phyloP scores from a whole-genome alignment of 2,113 vertebrate species.

The Phalacrocorax pelagicus region DNA sequence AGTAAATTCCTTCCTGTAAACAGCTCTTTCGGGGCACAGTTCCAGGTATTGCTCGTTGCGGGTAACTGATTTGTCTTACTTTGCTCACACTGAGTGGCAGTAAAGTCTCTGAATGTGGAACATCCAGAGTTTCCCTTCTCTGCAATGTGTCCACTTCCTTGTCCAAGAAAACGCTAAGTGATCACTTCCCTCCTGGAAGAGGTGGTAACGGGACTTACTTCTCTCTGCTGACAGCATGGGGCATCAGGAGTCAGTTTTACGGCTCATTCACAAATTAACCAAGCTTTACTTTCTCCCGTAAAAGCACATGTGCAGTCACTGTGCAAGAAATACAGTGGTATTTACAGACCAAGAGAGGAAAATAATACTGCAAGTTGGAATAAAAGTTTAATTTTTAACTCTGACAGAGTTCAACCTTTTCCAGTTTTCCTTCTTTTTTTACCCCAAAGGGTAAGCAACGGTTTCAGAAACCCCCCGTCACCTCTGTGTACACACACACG shows the following conservation, averaged over 20 bases:
- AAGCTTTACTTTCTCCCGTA: background rate
- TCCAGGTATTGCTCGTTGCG: fast-evolving
- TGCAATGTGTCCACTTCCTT: background rate
- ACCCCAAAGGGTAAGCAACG: background rate
- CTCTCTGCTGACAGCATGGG: background rate
- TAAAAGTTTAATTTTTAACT: background rate
- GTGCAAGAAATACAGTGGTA: background rate
- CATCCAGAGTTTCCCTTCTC: background rate
- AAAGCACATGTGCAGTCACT: background rate
- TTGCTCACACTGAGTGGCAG: background rate
- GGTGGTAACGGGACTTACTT: background rate
- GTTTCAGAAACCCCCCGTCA: background rate
- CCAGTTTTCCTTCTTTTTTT: background rate
- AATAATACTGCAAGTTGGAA: background rate
- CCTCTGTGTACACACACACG: background rate
- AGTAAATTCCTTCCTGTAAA: background rate
- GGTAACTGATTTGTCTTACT: background rate
- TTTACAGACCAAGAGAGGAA: background rate
- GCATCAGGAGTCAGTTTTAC: background rate
- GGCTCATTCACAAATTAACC: background rate
- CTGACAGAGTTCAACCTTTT: background rate
- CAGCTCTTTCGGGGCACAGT: background rate
- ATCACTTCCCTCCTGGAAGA: background rate
- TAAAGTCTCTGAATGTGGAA: background rate
- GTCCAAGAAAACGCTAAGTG: background rate